A percentile compares a stretch with the other conserved stretches of the same genome.
Conservation (phyloP, 1,140 invertebrate species). For the Apis cerana region DNA sequence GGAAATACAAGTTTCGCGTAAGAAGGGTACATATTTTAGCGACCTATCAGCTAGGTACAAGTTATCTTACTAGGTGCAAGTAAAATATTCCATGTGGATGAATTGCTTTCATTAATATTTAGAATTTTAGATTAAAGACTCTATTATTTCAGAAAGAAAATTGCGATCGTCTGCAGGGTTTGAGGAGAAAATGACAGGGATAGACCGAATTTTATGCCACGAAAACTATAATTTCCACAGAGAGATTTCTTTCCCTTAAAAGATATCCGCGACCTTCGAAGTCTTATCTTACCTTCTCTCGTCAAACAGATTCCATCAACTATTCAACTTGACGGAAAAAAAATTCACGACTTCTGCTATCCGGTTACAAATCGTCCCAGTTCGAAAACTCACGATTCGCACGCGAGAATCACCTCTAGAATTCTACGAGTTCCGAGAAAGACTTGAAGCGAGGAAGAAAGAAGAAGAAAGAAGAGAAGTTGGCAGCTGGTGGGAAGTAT, state of each 20-base stretch:
- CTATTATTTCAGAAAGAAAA: neutral
- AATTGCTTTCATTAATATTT: too few relatives aligned
- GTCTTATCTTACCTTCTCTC: conserved; percentile 11
- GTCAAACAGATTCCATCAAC: conserved; percentile 60
- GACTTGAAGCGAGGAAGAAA: conserved; percentile 7
- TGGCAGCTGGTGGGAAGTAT: conserved; percentile 41
- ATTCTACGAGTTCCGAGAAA: conserved; percentile 52
- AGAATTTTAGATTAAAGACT: neutral
- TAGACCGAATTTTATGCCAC: conserved; percentile 64
- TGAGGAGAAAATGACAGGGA: neutral
- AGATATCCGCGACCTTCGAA: conserved; percentile 54
- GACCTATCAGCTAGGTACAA: too few relatives aligned
- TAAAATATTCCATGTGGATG: too few relatives aligned
- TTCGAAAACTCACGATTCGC: conserved; percentile 60
- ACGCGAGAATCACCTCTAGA: conserved; percentile 50
- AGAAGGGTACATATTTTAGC: neutral
- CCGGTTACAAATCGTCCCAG: conserved; percentile 62
- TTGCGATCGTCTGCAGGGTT: neutral
- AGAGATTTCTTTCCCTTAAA: conserved; percentile 53
- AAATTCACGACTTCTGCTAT: conserved; percentile 51
- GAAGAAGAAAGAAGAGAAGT: neutral
- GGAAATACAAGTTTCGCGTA: neutral
- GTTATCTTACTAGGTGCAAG: too few relatives aligned
- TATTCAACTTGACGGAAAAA: neutral
- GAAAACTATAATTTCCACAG: conserved; percentile 71